Base-by-base conservation (phyloP, 2,888 invertebrate genomes). In the Sympetrum striolatum region DNA sequence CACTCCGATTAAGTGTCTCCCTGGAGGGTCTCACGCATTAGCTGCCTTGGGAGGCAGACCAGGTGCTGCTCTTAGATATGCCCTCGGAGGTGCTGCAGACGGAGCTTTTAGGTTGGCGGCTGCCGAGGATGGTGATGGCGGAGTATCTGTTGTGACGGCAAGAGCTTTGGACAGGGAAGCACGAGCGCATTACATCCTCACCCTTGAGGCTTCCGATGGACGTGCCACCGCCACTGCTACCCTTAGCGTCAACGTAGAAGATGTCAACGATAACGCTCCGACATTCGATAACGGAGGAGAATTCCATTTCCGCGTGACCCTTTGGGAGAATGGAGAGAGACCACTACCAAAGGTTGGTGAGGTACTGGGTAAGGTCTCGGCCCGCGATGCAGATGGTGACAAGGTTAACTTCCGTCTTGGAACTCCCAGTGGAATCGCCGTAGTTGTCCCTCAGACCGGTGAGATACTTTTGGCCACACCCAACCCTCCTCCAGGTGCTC, bases 191-290 rank as follows among this genome's bases (percentile, higher is more conserved):
- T 98, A 98, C 93, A 95, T 96, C 91, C 94, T 98, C 90, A 96
- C 96, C 0, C 95, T 98, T 90, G 96, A 97, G 93, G 98, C 98
- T 0, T 96, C 96, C 18, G 98, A 98, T 93, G 95, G 96, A 44
- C 96, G 96, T 92, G 97, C 97, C 93, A 97, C 96, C 92, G 97
- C 98, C 0, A 96, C 96, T 44, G 96, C 98, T n/a, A 96, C 96
- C 92, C 95, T 98, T 18, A 95, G 95, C 81, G 95, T 99, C 73
- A 95, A 96, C 35, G 96, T 99, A 44, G 94, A 96, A 39, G 98
- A 99, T 93, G 97, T 97, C 93, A 99, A 99, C 93, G 99, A 99
- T 94, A 98, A 99, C 93, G 96, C 97, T 91, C 99, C 98, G 0
- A 95, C 97, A 64, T 98, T 98, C 93, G 86, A 86, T 60, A 86